These are phyloP conservation scores for Troides oblongomaculatus DNA, from an alignment of 2,888 invertebrate species.

Conservation along the genomic window DNA sequence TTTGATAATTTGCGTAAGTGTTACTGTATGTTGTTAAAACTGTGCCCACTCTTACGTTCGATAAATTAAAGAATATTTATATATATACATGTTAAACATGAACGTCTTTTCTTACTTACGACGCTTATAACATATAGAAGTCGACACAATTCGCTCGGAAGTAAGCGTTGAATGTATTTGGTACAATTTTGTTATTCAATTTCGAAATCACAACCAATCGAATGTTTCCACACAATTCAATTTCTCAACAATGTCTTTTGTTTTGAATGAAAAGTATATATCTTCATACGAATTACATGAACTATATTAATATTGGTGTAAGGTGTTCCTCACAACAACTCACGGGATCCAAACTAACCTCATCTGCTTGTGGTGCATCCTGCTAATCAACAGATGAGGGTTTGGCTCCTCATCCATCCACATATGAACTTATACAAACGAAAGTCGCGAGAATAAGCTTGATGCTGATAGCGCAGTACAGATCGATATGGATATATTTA, in stretches of 20 bases:
- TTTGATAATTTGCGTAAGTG: no score
- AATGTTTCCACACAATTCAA: not conserved
- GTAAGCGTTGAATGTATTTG: not conserved
- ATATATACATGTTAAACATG: not conserved
- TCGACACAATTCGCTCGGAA: not conserved
- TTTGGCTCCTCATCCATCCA: no score
- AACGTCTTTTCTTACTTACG: not conserved
- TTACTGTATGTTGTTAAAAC: no score
- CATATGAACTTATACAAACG: not conserved
- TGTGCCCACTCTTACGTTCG: no score
- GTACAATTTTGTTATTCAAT: not conserved
- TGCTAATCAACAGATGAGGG: no score
- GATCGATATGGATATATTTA: no score
- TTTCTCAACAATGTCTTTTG: not conserved
- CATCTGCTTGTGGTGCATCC: no score
- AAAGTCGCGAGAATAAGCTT: no score
- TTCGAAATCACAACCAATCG: slow-evolving; percentile 1
- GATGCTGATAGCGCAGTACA: no score
- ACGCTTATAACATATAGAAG: not conserved
- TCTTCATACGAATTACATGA: not conserved
- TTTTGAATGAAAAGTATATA: not conserved
- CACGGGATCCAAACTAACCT: no score
- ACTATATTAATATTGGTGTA: not conserved
- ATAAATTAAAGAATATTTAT: not conserved
- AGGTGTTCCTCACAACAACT: no score